Evolutionary conservation across 2,888 invertebrate genomes (phyloP).

Genomic region (Fissipunctia ypsillon): DNA sequence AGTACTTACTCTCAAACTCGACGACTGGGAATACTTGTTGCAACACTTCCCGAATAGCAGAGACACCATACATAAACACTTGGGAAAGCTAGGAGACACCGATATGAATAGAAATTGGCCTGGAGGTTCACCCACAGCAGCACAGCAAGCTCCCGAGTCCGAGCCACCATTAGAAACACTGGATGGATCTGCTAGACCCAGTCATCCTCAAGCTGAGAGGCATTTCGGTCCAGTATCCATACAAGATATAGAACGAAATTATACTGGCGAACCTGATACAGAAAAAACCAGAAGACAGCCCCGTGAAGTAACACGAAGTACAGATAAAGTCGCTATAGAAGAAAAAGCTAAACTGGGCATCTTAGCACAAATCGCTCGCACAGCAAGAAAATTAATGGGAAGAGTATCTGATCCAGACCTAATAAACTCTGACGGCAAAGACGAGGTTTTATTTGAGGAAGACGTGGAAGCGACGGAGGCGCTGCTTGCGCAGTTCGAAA

Average conservation of each 20-base stretch:
- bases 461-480: conserved; percentile 66
- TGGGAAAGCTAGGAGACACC: conserved; percentile 42
- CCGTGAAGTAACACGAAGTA: conserved; percentile 3
- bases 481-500: conserved; percentile 62
- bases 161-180: conserved; percentile 19
- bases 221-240: neutral
- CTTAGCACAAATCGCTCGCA: conserved; percentile 40
- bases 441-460: conserved; percentile 65
- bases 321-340: neutral
- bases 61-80: conserved; percentile 71
- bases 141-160: neutral
- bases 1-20: conserved; percentile 78
- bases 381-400: conserved; percentile 60
- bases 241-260: neutral
- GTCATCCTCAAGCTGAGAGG: neutral
- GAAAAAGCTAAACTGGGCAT: conserved; percentile 21
- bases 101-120: conserved; percentile 48
- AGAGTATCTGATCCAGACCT: conserved; percentile 46
- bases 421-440: conserved; percentile 45
- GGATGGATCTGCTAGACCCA: neutral
- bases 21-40: conserved; percentile 81
- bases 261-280: neutral
- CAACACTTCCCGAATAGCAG: conserved; percentile 80
- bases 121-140: conserved; percentile 23
- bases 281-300: neutral